Conservation (phyloP, 2,113 vertebrate genomes). For the Shinisaurus crocodilurus region DNA sequence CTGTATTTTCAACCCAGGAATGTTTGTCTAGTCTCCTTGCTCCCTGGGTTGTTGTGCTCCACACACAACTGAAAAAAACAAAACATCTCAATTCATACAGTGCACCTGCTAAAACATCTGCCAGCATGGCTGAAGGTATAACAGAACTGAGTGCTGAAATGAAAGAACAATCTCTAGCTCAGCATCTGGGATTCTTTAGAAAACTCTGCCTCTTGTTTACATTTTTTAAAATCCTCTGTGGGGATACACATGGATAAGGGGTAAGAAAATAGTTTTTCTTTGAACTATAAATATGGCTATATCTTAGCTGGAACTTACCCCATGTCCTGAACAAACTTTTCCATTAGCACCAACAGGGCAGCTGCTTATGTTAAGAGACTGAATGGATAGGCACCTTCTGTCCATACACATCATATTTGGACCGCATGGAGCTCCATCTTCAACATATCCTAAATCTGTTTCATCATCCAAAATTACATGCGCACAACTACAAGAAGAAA, state of each 20-base stretch:
- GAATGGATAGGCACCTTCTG: slow-evolving; percentile 96
- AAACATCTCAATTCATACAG: not conserved
- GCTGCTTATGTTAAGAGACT: slow-evolving; percentile 95
- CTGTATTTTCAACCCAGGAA: not conserved
- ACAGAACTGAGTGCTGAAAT: not conserved
- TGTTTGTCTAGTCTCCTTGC: not conserved
- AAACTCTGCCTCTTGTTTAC: not conserved
- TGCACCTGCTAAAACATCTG: not conserved
- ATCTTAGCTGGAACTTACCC: slow-evolving; percentile 83
- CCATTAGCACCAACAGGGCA: slow-evolving; percentile 91
- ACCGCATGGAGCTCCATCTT: slow-evolving; percentile 97
- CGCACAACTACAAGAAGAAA: slow-evolving; percentile 83
- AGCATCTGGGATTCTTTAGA: not conserved
- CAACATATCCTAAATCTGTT: slow-evolving; percentile 97
- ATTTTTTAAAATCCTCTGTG: not conserved
- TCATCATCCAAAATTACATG: slow-evolving; percentile 96
- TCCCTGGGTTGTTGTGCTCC: not conserved
- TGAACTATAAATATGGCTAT: not conserved
- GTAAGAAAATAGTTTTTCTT: not conserved
- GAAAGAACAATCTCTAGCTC: not conserved
- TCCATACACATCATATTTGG: slow-evolving; percentile 99
- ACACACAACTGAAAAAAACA: not conserved
- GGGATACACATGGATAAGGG: not conserved
- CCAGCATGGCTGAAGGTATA: not conserved
- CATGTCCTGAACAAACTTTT: slow-evolving; percentile 95